A percentile compares a stretch with the other conserved stretches of the same genome.
Evolutionary conservation across 2,113 vertebrate genomes (phyloP).

Genomic region (Circaetus cinerascens): DNA sequence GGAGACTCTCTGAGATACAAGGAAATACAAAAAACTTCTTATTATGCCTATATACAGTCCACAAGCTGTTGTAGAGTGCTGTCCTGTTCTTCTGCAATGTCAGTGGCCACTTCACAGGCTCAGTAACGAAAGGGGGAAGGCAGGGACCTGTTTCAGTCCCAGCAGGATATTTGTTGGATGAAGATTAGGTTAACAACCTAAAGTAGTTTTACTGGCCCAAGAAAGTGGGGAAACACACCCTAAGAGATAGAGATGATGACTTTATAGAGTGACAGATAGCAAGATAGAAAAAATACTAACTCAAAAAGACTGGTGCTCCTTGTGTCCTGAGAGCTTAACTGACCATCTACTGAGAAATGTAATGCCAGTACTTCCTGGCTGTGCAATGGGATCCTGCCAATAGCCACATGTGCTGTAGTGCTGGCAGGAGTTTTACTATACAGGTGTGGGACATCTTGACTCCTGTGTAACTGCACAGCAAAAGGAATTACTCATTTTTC

Average conservation of each 20-base stretch:
- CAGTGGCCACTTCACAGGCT: neutral
- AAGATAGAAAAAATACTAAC: neutral
- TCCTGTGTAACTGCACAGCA: neutral
- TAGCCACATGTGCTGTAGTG: neutral
- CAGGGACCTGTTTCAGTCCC: neutral
- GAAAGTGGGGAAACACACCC: neutral
- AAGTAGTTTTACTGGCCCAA: neutral
- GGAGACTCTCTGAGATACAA: neutral
- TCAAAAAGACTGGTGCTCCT: neutral
- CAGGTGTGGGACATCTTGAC: neutral
- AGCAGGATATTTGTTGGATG: neutral
- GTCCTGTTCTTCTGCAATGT: neutral
- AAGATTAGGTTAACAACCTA: neutral
- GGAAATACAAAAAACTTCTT: neutral
- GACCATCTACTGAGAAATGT: neutral
- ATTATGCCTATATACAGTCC: neutral
- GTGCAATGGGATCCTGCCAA: neutral
- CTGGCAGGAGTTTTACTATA: neutral
- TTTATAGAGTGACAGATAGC: neutral
- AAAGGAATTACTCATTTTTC: neutral
- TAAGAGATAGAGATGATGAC: neutral
- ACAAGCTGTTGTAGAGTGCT: neutral
- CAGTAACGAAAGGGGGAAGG: neutral
- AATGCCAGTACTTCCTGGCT: rapidly evolving
- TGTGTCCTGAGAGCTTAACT: neutral